Evolutionary conservation across 2,797 vertebrate species (phyloP).

Genomic region (Peromyscus aztecus): DNA sequence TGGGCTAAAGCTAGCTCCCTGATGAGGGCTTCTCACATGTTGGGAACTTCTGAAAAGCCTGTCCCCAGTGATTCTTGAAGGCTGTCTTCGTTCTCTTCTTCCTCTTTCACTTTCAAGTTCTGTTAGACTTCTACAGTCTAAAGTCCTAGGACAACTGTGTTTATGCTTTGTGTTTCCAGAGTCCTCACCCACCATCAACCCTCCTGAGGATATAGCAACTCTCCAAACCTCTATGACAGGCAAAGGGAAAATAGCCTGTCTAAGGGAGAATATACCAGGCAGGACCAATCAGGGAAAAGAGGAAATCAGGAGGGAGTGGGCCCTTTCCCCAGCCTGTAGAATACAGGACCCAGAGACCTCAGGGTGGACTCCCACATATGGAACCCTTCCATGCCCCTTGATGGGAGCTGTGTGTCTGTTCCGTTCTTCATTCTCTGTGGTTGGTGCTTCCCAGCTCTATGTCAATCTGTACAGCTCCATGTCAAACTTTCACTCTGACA

Average conservation of each 20-base stretch:
- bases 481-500: not conserved
- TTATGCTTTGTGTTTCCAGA: not conserved
- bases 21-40: not conserved
- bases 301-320: not conserved
- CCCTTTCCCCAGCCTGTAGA: not conserved
- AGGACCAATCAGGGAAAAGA: not conserved
- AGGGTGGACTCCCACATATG: not conserved
- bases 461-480: not conserved
- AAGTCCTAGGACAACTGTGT: not conserved
- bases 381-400: not conserved
- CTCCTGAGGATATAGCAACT: not conserved
- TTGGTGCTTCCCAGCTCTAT: not conserved
- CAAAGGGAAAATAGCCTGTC: not conserved
- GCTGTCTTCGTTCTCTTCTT: not conserved
- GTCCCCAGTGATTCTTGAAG: not conserved
- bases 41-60: not conserved
- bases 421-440: not conserved
- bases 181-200: not conserved
- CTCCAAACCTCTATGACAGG: too few species aligned
- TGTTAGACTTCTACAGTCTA: not conserved
- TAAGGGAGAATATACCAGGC: too few species aligned
- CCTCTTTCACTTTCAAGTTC: not conserved
- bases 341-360: too few species aligned
- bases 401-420: not conserved
- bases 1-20: too few species aligned